Percentiles rank a stretch among this genome's conserved stretches.
Evolutionary conservation across 2,888 invertebrate genomes (phyloP).

Genomic region (Liposcelis brunnea): DNA sequence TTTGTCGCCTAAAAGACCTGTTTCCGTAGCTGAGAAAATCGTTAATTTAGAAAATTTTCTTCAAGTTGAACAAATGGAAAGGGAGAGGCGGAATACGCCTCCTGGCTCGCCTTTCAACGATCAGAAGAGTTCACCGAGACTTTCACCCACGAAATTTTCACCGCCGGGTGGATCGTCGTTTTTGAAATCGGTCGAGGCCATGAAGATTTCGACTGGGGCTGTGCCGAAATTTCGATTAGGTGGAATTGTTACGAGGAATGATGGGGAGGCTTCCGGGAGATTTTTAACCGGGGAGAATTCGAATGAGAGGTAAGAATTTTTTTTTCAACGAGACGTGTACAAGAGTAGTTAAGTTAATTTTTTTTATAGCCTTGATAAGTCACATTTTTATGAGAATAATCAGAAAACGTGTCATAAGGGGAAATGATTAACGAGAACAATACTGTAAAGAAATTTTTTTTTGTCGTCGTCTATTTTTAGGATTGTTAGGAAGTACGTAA

Average conservation of each 20-base stretch:
- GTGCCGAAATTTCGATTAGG: conserved; percentile 42
- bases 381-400: too few relatives aligned
- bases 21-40: not conserved
- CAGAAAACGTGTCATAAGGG: too few relatives aligned
- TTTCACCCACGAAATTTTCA: not conserved
- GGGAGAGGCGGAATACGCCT: conserved; percentile 2
- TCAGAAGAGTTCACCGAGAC: too few relatives aligned
- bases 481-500: too few relatives aligned
- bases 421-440: too few relatives aligned
- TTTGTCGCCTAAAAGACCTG: not conserved
- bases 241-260: conserved; percentile 32
- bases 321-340: too few relatives aligned
- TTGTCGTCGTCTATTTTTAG: too few relatives aligned
- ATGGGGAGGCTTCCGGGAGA: conserved; percentile 16
- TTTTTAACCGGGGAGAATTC: conserved; percentile 21
- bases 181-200: not conserved
- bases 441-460: too few relatives aligned
- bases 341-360: conserved; percentile 20
- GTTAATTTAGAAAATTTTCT: conserved; percentile 4
- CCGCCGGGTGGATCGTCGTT: too few relatives aligned
- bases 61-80: not conserved
- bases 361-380: conserved; percentile 35
- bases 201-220: conserved; percentile 23
- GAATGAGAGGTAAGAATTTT: too few relatives aligned
- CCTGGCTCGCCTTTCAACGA: too few relatives aligned